These are phyloP conservation scores for Arothron firmamentum DNA, from an alignment of 2,113 vertebrate species.

Conservation along the genomic window DNA sequence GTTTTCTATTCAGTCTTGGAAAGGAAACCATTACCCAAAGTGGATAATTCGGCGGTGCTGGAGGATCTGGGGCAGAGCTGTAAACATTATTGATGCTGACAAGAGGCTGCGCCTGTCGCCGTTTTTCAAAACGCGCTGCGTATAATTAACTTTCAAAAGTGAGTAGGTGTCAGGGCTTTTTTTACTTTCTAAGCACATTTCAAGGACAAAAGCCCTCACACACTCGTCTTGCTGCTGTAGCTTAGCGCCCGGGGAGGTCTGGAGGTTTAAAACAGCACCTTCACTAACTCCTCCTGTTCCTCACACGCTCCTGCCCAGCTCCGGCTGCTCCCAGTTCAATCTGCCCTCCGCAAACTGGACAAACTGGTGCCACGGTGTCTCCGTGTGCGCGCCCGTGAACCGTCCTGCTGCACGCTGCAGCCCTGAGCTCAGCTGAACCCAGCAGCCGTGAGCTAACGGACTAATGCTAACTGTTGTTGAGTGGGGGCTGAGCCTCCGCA, in stretches of 20 bases:
- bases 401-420: too few species aligned
- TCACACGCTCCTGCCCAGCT: too few species aligned
- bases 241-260: background rate
- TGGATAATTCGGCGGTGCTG: conserved; percentile 14
- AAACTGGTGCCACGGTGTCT: too few species aligned
- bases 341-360: too few species aligned
- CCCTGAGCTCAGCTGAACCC: too few species aligned
- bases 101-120: conserved; percentile 16
- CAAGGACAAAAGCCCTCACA: conserved; percentile 13
- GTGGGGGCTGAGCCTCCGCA: too few species aligned
- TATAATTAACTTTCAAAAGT: conserved; percentile 28
- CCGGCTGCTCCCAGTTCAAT: too few species aligned
- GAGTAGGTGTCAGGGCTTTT: conserved; percentile 8
- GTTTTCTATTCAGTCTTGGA: conserved; percentile 13
- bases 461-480: too few species aligned
- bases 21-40: conserved; percentile 38
- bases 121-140: conserved; percentile 20
- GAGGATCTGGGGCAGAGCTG: conserved; percentile 18
- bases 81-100: conserved; percentile 45
- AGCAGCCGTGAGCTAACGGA: too few species aligned
- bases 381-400: too few species aligned
- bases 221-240: conserved; percentile 3
- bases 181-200: conserved; percentile 2
- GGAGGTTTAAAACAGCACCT: background rate
- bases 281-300: too few species aligned